A percentile compares a stretch with the other conserved stretches of the same genome.
phyloP scores from a whole-genome alignment of 2,888 invertebrate genomes.

The Cryptocephalus primarius region DNA sequence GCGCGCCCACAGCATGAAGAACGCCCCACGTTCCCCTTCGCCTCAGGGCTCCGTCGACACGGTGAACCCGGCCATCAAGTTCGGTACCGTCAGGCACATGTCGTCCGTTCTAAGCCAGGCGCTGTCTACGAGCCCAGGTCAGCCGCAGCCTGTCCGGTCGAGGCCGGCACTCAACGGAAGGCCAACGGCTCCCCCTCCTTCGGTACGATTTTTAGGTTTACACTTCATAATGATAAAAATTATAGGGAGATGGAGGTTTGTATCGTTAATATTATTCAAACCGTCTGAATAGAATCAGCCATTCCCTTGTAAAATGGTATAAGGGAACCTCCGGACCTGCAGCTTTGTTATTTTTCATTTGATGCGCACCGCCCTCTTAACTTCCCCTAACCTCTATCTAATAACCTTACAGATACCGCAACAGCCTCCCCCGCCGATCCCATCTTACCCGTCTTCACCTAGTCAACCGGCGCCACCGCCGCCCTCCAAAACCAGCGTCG shows the following conservation, averaged over 20 bases:
- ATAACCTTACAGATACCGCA: constrained; percentile 18
- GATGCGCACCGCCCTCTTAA: too few species aligned
- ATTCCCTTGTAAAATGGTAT: too few species aligned
- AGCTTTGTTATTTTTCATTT: too few species aligned
- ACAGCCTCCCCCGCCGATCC: constrained; percentile 34
- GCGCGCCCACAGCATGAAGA: constrained; percentile 73
- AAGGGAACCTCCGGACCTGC: too few species aligned
- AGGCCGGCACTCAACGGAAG: constrained; percentile 26
- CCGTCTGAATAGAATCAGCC: too few species aligned
- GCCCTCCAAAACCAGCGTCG: constrained; percentile 14
- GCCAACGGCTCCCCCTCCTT: constrained; percentile 34
- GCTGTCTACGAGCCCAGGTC: constrained; percentile 22
- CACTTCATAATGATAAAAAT: neutral
- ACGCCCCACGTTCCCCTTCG: constrained; percentile 57
- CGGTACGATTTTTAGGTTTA: constrained; percentile 14
- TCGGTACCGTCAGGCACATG: constrained; percentile 34
- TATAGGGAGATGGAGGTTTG: neutral
- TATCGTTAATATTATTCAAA: too few species aligned
- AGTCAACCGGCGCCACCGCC: constrained; percentile 22
- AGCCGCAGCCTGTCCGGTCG: constrained; percentile 24
- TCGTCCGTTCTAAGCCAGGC: constrained; percentile 44
- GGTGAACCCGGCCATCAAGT: constrained; percentile 23
- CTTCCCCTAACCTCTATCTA: too few species aligned
- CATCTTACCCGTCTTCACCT: constrained; percentile 25
- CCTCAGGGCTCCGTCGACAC: constrained; percentile 37